Evolutionary conservation across 2,888 invertebrate genomes (phyloP), one percentile per base, ranked within the genome.

Genomic region (Lordiphosa andalusiaca): DNA sequence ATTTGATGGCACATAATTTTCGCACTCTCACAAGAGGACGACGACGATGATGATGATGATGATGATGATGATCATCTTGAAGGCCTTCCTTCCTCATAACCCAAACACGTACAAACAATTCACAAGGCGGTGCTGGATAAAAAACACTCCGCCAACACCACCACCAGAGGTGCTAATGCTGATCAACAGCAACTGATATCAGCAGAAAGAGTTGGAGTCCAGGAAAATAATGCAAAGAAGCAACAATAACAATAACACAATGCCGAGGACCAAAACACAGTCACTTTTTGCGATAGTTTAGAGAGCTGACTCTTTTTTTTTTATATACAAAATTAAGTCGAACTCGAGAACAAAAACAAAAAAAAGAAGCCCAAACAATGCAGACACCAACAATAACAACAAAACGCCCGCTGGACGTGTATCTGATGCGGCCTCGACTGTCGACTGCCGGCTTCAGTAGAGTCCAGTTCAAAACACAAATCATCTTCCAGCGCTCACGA

Each of bases 401-500:
- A 81, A 49, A 83, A 82, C 84, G 76, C 77, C 84, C 77, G 84
- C 77, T 84, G 77, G 80, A 78, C 77, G 83, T 84, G 84, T 84
- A 78, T 78, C 77, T 74, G 77, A 78, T 78, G 80, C 73, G 74
- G 84, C 71, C 54, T 67, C 47, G 36, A 37, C 66, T 58, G 62
- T 16, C 23, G 44, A 57, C 48, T 46, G 48, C 55, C 47, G 35
- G 44, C 44, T 44, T 44, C 35, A 55, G 69, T 53, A 40, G 71
- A 77, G 59, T 78, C 65, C 81, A 77, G 74, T 73, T 71, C 65
- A 67, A 59, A 84, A 83, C 75, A 82, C 87, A 87, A 87, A 82
- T 85, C 87, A 87, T 85, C 87, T 86, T 87, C 86, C 87, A 87
- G 84, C 85, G 85, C 87, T 87, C 87, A 86, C 85, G 85, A 87